Base-by-base conservation (phyloP, 1,140 invertebrate species). In the Platyscapa corneri region DNA sequence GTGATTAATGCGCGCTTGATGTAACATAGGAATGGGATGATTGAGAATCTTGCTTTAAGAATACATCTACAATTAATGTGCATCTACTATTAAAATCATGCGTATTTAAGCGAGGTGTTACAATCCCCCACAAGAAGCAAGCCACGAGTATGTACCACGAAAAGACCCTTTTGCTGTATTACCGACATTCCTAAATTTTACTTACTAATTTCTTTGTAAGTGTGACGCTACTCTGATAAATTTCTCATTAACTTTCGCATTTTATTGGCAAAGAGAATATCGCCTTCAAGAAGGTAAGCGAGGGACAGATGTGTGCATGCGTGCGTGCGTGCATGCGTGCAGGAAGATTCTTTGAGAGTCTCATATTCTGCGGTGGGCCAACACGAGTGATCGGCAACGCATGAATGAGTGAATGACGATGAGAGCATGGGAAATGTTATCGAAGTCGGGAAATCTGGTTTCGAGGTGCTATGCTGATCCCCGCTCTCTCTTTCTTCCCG, bases 341-440 rank as follows among this genome's bases (percentile, higher is more conserved):
- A 6, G 16, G 18, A 16, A 53, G 49, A 20, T 53, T 53, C 49
- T 20, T 53, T 53, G 20, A 14, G 20, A 60, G 56, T 27, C 56
- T 23, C 23, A 6, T 60, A 60, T 27, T 60, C 23, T 27, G 56
- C 23, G 56, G 3, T 23, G 49, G 49, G 49, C 6, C 49, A 14
- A 46, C 49, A 53, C 49, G 49, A 53, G 49, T 16, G 2, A 53
- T 16, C 56, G 23, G 56, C 23, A 60, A 60, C 23, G 23, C 23
- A 60, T 27, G 23, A 7, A 60, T 60, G 20, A n/a, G 10, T 14
- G 27, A 53, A n/a, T 12, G 23, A 64, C 53, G 23, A 78, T 14
- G 53, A 32, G 34, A 64, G 30, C 32, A 34, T 77, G n/a, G 75
- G 75, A 56, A 53, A 56, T 77, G 46, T 77, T 77, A 34, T 78